These are phyloP conservation scores for Oxygymnocypris stewartii DNA, from an alignment of 2,113 vertebrate genomes.

Conservation along the genomic window DNA sequence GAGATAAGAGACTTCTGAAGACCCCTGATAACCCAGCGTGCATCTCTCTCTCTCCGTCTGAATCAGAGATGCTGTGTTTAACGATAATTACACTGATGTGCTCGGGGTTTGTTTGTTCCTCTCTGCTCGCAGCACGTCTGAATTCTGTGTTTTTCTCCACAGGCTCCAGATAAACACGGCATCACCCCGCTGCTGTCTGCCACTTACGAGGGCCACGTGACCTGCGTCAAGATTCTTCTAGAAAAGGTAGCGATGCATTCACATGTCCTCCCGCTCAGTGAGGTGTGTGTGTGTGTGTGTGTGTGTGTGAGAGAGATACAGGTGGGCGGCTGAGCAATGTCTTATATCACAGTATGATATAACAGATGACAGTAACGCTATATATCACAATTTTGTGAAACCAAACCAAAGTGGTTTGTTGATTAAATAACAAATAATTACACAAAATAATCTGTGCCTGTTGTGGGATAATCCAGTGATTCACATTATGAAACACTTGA, in stretches of 20 bases:
- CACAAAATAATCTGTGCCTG: too few relatives aligned
- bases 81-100: conserved; percentile 4
- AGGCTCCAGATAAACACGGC: conserved; percentile 93
- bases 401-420: background rate
- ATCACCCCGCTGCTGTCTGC: conserved; percentile 91
- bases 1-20: conserved; percentile 45
- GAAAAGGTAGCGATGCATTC: conserved; percentile 81
- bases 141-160: background rate
- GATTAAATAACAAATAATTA: too few relatives aligned
- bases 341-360: background rate
- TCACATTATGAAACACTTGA: too few relatives aligned
- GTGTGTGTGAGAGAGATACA: background rate
- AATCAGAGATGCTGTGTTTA: conserved; percentile 33
- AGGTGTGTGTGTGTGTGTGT: background rate
- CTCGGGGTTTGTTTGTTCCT: background rate
- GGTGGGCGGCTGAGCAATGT: background rate
- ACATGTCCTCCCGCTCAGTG: background rate
- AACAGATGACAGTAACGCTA: background rate
- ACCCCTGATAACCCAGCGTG: conserved; percentile 43
- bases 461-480: background rate
- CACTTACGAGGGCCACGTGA: conserved; percentile 84
- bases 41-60: background rate
- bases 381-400: background rate
- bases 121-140: background rate
- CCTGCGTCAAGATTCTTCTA: conserved; percentile 92